These are phyloP conservation scores for Rafetus swinhoei DNA, from an alignment of 2,113 vertebrate genomes.

Conservation along the genomic window DNA sequence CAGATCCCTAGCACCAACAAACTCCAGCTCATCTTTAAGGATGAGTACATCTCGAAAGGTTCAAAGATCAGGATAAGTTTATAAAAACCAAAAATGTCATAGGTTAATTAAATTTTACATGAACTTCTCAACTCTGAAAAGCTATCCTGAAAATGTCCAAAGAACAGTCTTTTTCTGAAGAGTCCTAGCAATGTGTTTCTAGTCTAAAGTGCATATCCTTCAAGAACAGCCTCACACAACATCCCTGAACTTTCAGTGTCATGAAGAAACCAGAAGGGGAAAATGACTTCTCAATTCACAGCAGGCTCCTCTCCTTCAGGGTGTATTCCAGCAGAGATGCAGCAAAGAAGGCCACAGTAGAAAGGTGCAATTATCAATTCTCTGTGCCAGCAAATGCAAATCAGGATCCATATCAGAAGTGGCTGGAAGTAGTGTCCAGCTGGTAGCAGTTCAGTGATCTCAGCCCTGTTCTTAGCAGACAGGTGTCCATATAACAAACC, in stretches of 20 bases:
- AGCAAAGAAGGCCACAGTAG: neutral
- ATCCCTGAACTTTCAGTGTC: neutral
- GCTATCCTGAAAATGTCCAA: neutral
- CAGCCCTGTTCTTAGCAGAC: neutral
- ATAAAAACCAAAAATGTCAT: neutral
- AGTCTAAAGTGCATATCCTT: neutral
- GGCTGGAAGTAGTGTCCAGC: neutral
- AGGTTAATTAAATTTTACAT: neutral
- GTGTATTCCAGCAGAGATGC: neutral
- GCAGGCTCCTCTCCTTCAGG: neutral
- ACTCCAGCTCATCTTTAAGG: neutral
- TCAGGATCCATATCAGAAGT: neutral
- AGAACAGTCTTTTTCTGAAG: neutral
- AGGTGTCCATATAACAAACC: neutral
- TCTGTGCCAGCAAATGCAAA: neutral
- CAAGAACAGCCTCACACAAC: neutral
- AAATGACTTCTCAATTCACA: neutral
- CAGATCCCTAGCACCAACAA: neutral
- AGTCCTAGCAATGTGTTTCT: neutral
- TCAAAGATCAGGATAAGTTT: neutral
- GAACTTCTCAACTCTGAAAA: neutral
- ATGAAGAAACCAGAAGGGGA: neutral
- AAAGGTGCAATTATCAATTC: neutral
- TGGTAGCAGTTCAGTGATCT: neutral
- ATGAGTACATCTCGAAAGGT: neutral